Evolutionary conservation across 2,113 vertebrate genomes (phyloP).

Genomic region (Pachyramphus minor): DNA sequence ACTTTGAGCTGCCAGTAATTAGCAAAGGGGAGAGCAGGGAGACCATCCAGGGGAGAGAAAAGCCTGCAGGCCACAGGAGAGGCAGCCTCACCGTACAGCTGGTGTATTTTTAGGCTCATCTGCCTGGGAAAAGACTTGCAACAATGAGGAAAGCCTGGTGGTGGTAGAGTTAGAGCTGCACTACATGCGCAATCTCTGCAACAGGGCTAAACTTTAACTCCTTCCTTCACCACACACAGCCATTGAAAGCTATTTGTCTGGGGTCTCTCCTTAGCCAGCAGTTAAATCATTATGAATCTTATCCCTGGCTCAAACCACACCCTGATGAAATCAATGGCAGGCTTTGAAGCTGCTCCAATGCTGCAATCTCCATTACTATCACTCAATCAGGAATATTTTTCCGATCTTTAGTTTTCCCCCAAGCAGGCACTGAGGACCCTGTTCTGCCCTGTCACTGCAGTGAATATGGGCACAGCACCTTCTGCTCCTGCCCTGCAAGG

Average conservation of each 20-base stretch:
- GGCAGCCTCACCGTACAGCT: not conserved
- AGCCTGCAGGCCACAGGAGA: slow-evolving; percentile 5
- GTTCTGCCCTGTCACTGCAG: not conserved
- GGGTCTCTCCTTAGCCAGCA: not conserved
- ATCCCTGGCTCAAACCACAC: not conserved
- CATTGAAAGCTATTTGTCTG: not conserved
- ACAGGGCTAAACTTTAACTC: slow-evolving; percentile 43
- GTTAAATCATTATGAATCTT: slow-evolving; percentile 18
- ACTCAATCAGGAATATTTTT: not conserved
- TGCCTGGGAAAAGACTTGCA: slow-evolving; percentile 46
- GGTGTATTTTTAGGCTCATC: slow-evolving; percentile 43
- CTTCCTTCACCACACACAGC: not conserved
- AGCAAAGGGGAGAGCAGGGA: not conserved
- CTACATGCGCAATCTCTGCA: not conserved
- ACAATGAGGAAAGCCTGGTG: slow-evolving; percentile 26
- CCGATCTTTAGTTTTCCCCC: not conserved
- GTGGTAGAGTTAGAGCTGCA: not conserved
- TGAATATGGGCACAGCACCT: not conserved
- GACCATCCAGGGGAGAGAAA: not conserved
- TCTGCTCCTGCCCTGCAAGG: not conserved
- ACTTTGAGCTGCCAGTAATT: not conserved
- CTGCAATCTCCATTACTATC: not conserved
- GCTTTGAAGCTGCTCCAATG: not conserved
- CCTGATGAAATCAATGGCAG: not conserved
- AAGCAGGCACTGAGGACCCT: not conserved